phyloP scores from a whole-genome alignment of 2,888 invertebrate genomes.

The Stegana nigrithorax region DNA sequence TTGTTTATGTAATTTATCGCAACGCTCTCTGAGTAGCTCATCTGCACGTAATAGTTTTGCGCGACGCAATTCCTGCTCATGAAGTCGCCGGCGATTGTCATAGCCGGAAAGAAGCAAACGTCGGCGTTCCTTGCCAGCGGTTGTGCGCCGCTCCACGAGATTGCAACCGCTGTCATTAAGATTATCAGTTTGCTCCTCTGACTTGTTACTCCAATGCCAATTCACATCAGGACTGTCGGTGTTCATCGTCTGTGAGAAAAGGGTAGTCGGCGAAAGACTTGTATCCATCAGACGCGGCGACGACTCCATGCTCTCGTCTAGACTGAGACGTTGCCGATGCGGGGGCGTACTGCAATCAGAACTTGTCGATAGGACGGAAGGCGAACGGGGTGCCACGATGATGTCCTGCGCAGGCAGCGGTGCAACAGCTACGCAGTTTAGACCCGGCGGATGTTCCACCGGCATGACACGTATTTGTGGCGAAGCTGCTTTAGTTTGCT shows the following conservation, averaged over 20 bases:
- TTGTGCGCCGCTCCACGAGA: conserved; percentile 41
- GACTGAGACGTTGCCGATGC: conserved; percentile 40
- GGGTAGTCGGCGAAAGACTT: conserved; percentile 54
- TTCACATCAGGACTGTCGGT: conserved; percentile 63
- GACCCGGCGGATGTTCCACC: too few species aligned
- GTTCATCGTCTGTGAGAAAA: conserved; percentile 60
- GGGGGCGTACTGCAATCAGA: conserved; percentile 59
- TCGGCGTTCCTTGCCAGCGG: conserved; percentile 19
- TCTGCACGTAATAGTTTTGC: conserved; percentile 53
- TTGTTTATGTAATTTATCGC: conserved; percentile 54
- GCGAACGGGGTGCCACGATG: conserved; percentile 26
- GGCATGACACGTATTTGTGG: conserved; percentile 47
- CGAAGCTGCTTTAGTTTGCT: conserved; percentile 44
- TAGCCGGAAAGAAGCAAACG: conserved; percentile 27
- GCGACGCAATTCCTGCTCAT: conserved; percentile 48
- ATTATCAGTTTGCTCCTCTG: conserved; percentile 3
- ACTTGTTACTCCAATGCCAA: conserved; percentile 58
- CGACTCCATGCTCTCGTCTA: conserved; percentile 59
- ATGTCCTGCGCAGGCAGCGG: too few species aligned
- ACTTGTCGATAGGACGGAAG: conserved; percentile 27
- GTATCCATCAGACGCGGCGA: conserved; percentile 51
- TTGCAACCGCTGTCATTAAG: conserved; percentile 54
- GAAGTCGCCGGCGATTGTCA: conserved; percentile 45
- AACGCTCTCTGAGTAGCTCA: conserved; percentile 56
- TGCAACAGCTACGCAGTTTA: background rate